Percentiles rank a stretch among this genome's conserved stretches.
These are phyloP conservation scores for Oedothorax gibbosus DNA, from an alignment of 1,140 invertebrate genomes.

Conservation along the genomic window DNA sequence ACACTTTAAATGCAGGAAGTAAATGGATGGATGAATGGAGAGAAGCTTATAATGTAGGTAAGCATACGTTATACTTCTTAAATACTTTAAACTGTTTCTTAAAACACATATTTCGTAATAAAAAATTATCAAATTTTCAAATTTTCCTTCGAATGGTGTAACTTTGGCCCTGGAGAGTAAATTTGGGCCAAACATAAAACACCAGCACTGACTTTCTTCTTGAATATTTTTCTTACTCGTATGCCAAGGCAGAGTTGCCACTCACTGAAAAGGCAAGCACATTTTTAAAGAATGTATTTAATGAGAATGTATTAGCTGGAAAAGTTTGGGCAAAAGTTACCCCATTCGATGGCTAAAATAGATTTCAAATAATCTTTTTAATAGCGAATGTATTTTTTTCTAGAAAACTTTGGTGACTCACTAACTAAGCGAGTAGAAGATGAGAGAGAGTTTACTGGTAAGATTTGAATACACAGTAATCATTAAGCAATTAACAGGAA, in stretches of 20 bases:
- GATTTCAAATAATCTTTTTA: neutral
- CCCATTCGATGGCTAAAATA: no score
- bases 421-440: neutral
- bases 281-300: no score
- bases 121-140: neutral
- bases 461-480: no score
- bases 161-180: neutral
- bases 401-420: neutral
- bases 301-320: no score
- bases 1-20: neutral
- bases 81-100: neutral
- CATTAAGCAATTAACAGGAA: neutral
- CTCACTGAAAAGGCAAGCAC: neutral
- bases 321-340: no score
- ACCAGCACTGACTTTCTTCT: neutral
- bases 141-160: neutral
- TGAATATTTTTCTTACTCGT: neutral
- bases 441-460: neutral
- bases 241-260: neutral
- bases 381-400: neutral
- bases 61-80: neutral
- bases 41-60: slow-evolving; percentile 3
- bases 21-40: slow-evolving; percentile 2
- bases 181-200: neutral
- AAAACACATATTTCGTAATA: neutral